Evolutionary conservation across 2,797 vertebrate species (phyloP), one percentile per base, ranked within the genome.

Genomic region (Pristis pectinata): DNA sequence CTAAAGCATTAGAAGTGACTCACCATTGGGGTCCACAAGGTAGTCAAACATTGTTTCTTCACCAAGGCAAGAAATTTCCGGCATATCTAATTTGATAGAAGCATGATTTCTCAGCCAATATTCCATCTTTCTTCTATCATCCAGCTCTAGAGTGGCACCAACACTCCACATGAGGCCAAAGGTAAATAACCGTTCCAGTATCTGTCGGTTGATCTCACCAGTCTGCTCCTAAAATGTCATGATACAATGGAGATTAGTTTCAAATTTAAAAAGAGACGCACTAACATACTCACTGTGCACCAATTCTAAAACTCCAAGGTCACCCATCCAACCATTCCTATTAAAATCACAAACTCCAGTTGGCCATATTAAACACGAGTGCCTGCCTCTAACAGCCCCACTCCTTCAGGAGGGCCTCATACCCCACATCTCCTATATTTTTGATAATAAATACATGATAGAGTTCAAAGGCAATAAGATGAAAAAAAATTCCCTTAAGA

Each of bases 81-180:
- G 99, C 96, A 99, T 96, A 95, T 98, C 98, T 94, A 98, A 96
- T 77, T 95, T 94, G 95, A 97, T 95, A 0, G 44, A 95, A 59
- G 97, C 95, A 94, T 97, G 97, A 0, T 96, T 95, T 95, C 97
- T 97, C 93, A 99, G 97, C 98, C 98, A 99, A 34, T 95, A 95
- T 95, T 99, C 99, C 97, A 99, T 96, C 95, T 97, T 98, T 94
- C 95, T 96, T 77, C 98, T 97, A 95, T 98, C 98, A 0, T 98
- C 98, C 94, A 96, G 96, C 95, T 99, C 99, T 94, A 99, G 96
- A 44, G 98, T 94, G 0, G 99, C 98, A 22, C 99, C 99, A 0
- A 98, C 19, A 74, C 99, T 99, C 99, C 99, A 99, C 98, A 99
- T 98, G 64, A 99, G 97, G 27, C 98, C 97, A 91, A 99, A 99